Conservation (phyloP, 2,797 vertebrate species). For the Rhodeus uyekii region DNA sequence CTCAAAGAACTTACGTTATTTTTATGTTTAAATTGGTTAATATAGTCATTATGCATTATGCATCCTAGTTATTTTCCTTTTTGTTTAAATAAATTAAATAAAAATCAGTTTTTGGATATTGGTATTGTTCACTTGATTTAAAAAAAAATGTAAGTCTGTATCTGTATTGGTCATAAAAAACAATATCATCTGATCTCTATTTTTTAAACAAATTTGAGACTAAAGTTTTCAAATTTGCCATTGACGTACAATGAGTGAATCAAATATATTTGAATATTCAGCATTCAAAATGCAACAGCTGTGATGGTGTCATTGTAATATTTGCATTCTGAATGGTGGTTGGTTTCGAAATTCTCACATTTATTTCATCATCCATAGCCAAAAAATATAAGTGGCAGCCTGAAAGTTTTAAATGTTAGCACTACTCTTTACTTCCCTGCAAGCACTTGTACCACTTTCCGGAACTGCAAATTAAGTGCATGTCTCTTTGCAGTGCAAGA, state of each 20-base stretch:
- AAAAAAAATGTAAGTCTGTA: not conserved
- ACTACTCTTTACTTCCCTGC: not conserved
- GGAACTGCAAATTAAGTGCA: not conserved
- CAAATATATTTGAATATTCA: not conserved
- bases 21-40: not conserved
- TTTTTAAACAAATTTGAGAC: not conserved
- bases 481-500: not conserved
- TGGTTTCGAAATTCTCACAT: not conserved
- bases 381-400: not conserved
- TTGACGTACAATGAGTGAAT: not conserved
- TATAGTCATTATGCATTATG: not conserved
- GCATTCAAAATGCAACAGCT: not conserved
- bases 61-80: not conserved
- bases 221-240: not conserved
- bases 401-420: not conserved
- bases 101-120: not conserved
- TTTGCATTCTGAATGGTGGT: not conserved
- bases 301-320: not conserved
- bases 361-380: not conserved
- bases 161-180: not conserved
- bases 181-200: not conserved
- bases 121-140: not conserved
- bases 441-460: not conserved
- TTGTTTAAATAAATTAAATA: not conserved
- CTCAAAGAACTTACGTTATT: not conserved